A percentile compares a stretch with the other conserved stretches of the same genome.
Conservation (phyloP, 2,113 vertebrate species). For the Xiphorhynchus elegans region DNA sequence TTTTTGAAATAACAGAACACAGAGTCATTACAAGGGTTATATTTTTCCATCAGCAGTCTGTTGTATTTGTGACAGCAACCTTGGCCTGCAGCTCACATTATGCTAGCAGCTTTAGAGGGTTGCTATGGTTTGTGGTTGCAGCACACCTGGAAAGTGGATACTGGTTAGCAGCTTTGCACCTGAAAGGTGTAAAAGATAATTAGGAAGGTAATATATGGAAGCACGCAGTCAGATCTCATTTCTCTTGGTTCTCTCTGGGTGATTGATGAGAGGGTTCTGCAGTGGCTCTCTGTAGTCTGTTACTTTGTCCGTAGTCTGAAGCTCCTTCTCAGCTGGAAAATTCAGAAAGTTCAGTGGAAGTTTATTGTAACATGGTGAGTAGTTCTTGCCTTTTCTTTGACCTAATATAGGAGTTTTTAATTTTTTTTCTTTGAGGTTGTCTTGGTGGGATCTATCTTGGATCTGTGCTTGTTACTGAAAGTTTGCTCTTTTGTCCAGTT, state of each 20-base stretch:
- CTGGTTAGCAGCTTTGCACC: neutral
- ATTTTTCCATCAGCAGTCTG: slow-evolving; percentile 23
- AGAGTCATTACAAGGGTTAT: neutral
- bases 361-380: neutral
- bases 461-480: neutral
- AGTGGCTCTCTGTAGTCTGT: neutral
- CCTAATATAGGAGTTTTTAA: neutral
- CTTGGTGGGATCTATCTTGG: neutral
- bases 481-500: neutral
- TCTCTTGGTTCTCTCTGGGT: neutral
- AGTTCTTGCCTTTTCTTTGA: neutral
- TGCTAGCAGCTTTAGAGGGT: neutral
- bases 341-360: neutral
- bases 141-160: neutral
- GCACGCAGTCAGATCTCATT: fast-evolving
- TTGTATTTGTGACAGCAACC: neutral
- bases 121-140: neutral
- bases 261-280: neutral
- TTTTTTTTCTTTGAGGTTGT: neutral
- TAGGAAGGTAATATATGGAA: neutral
- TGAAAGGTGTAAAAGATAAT: neutral
- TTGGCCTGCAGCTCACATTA: neutral
- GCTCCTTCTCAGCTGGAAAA: neutral
- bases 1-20: slow-evolving; percentile 5
- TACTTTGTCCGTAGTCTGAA: neutral